phyloP scores from a whole-genome alignment of 1,140 invertebrate genomes.

The Lordiphosa mommai region DNA sequence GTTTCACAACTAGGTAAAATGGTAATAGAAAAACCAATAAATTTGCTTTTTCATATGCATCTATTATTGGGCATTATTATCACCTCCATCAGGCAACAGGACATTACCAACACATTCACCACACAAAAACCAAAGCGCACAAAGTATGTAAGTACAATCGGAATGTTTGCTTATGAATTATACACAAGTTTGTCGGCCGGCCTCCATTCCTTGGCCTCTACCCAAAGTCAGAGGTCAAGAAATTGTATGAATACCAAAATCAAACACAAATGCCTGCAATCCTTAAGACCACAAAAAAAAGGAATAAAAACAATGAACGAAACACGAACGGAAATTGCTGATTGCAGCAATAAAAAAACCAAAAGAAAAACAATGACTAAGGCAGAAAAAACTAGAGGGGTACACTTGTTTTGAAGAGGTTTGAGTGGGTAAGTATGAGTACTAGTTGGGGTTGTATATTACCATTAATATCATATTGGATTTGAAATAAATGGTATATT shows the following conservation, averaged over 20 bases:
- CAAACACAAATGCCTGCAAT: slow-evolving; percentile 18
- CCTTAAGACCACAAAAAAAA: slow-evolving; percentile 16
- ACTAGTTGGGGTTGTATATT: no score
- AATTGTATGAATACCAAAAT: no score
- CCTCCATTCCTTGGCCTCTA: neutral
- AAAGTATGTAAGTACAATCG: slow-evolving; percentile 16
- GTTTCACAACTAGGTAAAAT: slow-evolving; percentile 39
- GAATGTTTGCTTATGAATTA: slow-evolving; percentile 61
- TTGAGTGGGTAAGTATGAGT: neutral
- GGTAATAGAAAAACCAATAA: slow-evolving; percentile 37
- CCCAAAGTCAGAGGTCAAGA: neutral
- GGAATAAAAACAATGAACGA: slow-evolving; percentile 12
- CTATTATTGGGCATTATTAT: slow-evolving; percentile 62
- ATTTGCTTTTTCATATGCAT: slow-evolving; percentile 18
- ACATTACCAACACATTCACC: neutral
- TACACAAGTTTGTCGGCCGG: slow-evolving; percentile 35
- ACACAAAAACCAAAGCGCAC: slow-evolving; percentile 3
- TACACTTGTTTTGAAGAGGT: slow-evolving; percentile 8
- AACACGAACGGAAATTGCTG: slow-evolving; percentile 61
- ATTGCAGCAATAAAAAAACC: slow-evolving; percentile 23
- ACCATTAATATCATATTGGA: no score
- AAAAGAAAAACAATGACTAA: slow-evolving; percentile 18
- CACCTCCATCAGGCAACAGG: slow-evolving; percentile 18
- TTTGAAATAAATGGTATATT: no score
- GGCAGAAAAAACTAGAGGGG: slow-evolving; percentile 29